These are phyloP conservation scores for Chaetops frenatus DNA, from an alignment of 2,113 vertebrate species.

Conservation along the genomic window DNA sequence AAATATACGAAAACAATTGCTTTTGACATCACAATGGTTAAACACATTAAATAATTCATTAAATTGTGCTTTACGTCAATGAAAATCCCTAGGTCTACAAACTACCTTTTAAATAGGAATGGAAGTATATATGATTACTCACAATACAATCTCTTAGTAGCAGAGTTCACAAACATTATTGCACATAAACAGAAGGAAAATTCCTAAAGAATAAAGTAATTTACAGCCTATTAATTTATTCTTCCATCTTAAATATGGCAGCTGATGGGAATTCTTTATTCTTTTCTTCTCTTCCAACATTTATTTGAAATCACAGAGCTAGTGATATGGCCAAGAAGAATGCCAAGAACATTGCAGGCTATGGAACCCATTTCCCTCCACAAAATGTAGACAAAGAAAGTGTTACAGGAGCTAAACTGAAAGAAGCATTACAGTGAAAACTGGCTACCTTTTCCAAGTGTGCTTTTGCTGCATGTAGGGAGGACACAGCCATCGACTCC, in stretches of 20 bases:
- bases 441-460: not conserved
- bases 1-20: constrained; percentile 61
- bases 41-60: constrained; percentile 75
- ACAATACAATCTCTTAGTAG: constrained; percentile 73
- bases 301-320: constrained; percentile 24
- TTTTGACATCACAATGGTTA: constrained; percentile 75
- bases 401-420: not conserved
- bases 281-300: constrained; percentile 24
- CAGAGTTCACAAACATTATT: constrained; percentile 71
- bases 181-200: constrained; percentile 70
- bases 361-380: not conserved
- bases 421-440: not conserved
- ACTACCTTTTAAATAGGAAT: constrained; percentile 72
- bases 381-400: not conserved
- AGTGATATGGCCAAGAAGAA: not conserved
- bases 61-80: constrained; percentile 78
- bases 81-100: constrained; percentile 70
- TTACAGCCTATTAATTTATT: constrained; percentile 65
- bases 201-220: constrained; percentile 61
- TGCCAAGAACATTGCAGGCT: not conserved
- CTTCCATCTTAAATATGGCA: constrained; percentile 66
- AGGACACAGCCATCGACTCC: not conserved
- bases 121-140: constrained; percentile 67
- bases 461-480: not conserved
- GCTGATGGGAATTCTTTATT: constrained; percentile 35